These are phyloP conservation scores for Paedocypris micromegethes DNA, from an alignment of 2,797 vertebrate species.

Conservation along the genomic window DNA sequence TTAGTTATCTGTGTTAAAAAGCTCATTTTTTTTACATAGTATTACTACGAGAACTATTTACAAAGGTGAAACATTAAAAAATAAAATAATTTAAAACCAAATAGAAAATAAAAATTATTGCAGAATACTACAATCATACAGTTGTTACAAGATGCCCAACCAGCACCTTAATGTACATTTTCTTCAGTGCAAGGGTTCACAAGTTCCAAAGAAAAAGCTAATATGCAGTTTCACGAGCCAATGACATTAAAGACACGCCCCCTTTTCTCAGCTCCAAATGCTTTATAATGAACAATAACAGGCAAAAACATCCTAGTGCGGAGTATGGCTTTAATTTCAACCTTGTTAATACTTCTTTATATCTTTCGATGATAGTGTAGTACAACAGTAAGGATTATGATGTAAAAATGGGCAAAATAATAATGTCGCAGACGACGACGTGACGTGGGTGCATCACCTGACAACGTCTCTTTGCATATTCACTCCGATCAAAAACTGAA, in stretches of 20 bases:
- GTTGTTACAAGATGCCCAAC: constrained; percentile 89
- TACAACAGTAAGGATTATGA: constrained; percentile 10
- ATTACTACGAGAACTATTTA: constrained; percentile 86
- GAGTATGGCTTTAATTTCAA: constrained; percentile 48
- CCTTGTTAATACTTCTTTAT: constrained; percentile 29
- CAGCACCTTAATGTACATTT: constrained; percentile 86
- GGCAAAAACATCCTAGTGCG: constrained; percentile 34
- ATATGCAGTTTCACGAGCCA: constrained; percentile 12
- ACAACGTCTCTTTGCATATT: constrained; percentile 29
- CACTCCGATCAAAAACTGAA: constrained; percentile 2
- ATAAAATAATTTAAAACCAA: constrained; percentile 86
- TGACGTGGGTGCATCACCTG: no score
- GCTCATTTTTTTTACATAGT: constrained; percentile 71
- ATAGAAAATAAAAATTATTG: constrained; percentile 86
- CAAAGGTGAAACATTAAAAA: constrained; percentile 73
- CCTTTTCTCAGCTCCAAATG: constrained; percentile 12
- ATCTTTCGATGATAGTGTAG: constrained; percentile 17
- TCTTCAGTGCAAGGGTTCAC: constrained; percentile 94
- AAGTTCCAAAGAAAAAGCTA: constrained; percentile 42
- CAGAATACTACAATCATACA: constrained; percentile 94
- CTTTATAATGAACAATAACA: constrained; percentile 24
- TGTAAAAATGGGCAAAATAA: constrained; percentile 9
- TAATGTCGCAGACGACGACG: not conserved
- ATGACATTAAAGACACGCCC: constrained; percentile 8
- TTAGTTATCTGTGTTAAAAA: constrained; percentile 64